Conservation (phyloP, 2,888 invertebrate genomes). For the Trichogramma evanescens region DNA sequence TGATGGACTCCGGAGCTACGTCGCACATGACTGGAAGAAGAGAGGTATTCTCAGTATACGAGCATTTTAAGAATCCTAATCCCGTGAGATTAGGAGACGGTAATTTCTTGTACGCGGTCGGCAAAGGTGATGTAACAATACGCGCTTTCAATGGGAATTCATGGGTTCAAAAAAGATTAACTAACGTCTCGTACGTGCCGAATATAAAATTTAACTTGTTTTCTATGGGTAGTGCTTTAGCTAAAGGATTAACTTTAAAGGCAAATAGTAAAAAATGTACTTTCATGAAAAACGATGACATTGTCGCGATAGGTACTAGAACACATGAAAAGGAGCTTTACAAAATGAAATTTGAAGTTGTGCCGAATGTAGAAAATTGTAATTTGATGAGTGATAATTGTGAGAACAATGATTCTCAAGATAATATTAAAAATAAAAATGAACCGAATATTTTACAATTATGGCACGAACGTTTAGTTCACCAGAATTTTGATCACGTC, state of each 20-base stretch:
- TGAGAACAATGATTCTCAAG: too few species aligned
- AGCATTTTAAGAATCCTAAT: background rate
- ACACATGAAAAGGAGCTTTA: too few species aligned
- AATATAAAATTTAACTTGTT: conserved; percentile 5
- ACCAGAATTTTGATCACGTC: too few species aligned
- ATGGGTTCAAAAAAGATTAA: background rate
- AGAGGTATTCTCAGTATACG: background rate
- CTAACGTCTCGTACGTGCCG: conserved; percentile 5
- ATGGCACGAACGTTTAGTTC: too few species aligned
- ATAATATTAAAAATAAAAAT: too few species aligned
- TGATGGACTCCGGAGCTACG: conserved; percentile 7
- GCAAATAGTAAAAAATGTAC: background rate
- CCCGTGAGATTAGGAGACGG: background rate
- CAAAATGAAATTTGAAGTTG: too few species aligned
- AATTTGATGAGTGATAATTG: too few species aligned
- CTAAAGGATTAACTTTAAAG: background rate
- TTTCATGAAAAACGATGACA: conserved; percentile 1
- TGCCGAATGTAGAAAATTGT: too few species aligned
- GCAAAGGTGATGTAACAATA: conserved; percentile 4
- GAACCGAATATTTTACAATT: too few species aligned
- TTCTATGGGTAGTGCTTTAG: background rate
- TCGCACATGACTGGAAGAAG: conserved; percentile 1
- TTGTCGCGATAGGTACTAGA: too few species aligned
- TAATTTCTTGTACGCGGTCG: background rate
- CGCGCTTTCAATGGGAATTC: background rate